Evolutionary conservation across 2,113 vertebrate species (phyloP).

Genomic region (Pleuronectes platessa): DNA sequence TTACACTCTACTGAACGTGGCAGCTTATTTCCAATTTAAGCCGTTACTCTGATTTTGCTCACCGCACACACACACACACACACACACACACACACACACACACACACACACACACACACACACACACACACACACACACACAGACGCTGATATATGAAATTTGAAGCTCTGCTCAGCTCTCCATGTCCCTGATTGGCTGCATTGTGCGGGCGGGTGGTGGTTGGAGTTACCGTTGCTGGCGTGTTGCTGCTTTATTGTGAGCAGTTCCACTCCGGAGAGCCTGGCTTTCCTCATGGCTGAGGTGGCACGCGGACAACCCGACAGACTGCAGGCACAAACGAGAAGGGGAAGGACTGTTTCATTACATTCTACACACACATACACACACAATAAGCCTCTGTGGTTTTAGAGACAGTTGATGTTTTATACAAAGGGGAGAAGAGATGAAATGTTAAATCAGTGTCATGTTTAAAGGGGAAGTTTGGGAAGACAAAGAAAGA

Average conservation of each 20-base stretch:
- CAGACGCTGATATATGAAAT: slow-evolving; percentile 49
- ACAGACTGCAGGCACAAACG: slow-evolving; percentile 86
- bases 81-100: too few relatives aligned
- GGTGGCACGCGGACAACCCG: slow-evolving; percentile 97
- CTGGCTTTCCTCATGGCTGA: slow-evolving; percentile 99
- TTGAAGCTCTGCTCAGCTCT: slow-evolving; percentile 34
- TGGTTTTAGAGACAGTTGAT: neutral
- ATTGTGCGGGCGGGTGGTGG: slow-evolving; percentile 51
- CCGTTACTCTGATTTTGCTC: slow-evolving; percentile 1
- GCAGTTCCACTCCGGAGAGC: slow-evolving; percentile 97
- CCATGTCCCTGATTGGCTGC: slow-evolving; percentile 49
- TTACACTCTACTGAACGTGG: slow-evolving; percentile 46
- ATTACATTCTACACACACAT: slow-evolving; percentile 10
- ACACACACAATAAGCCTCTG: neutral
- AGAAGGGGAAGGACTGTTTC: slow-evolving; percentile 29
- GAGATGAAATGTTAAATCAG: too few relatives aligned
- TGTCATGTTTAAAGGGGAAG: too few relatives aligned
- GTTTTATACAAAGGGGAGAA: too few relatives aligned
- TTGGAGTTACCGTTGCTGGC: slow-evolving; percentile 90
- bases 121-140: neutral
- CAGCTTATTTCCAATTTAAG: slow-evolving; percentile 39
- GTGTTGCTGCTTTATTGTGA: slow-evolving; percentile 96
- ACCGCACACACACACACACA: slow-evolving; percentile 8
- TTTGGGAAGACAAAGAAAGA: too few relatives aligned
- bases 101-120: slow-evolving; percentile 5